These are phyloP conservation scores for Tiphia femorata DNA, from an alignment of 2,888 invertebrate genomes.

Conservation along the genomic window DNA sequence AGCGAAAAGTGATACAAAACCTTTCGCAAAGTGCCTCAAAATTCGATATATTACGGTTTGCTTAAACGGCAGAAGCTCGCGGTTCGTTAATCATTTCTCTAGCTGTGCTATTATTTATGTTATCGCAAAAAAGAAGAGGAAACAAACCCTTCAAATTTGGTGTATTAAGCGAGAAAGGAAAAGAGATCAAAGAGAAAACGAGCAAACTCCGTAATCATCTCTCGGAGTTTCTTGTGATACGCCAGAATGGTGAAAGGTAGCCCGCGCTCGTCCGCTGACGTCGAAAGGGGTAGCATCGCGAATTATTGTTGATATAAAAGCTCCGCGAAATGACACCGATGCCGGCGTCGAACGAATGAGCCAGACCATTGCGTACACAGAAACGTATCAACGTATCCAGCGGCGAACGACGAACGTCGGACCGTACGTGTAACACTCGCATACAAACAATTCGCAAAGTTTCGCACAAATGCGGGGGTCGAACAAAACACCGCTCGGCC, in stretches of 20 bases:
- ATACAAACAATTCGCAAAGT: slow-evolving; percentile 32
- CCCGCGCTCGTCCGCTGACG: slow-evolving; percentile 27
- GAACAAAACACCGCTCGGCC: slow-evolving; percentile 51
- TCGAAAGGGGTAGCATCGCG: slow-evolving; percentile 33
- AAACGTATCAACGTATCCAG: slow-evolving; percentile 19
- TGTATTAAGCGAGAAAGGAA: too few species aligned
- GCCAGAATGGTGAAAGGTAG: slow-evolving; percentile 21
- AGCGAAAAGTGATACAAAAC: too few species aligned
- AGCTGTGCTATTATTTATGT: too few species aligned
- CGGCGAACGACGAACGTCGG: slow-evolving; percentile 9
- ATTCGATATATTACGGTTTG: too few species aligned
- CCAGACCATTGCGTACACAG: slow-evolving; percentile 1
- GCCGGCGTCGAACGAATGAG: slow-evolving; percentile 1
- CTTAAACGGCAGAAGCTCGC: too few species aligned
- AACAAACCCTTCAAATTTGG: too few species aligned
- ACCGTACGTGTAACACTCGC: too few species aligned
- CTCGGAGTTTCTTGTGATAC: slow-evolving; percentile 44
- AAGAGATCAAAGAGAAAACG: too few species aligned
- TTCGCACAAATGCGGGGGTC: slow-evolving; percentile 24
- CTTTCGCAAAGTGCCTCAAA: too few species aligned
- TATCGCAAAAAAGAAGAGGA: too few species aligned
- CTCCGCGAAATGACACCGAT: slow-evolving; percentile 45
- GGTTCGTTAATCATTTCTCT: too few species aligned
- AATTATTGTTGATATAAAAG: slow-evolving; percentile 58
- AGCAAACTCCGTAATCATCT: slow-evolving; percentile 56